These are phyloP conservation scores for Aphaenogaster ashmeadi DNA, from an alignment of 1,140 invertebrate genomes.

Conservation along the genomic window DNA sequence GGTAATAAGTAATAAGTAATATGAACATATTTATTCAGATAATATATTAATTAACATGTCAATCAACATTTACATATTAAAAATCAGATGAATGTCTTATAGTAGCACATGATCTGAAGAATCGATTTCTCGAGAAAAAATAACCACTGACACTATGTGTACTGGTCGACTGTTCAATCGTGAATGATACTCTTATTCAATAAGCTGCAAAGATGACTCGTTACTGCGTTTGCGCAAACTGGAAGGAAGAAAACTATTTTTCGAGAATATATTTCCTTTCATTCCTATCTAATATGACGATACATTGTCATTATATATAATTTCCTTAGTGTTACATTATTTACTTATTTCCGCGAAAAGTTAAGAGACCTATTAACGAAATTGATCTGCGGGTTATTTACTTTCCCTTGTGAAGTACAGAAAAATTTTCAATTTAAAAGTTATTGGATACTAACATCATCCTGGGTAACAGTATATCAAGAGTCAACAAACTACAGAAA, in stretches of 20 bases:
- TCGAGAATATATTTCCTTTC: slow-evolving; percentile 10
- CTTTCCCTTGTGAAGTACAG: neutral
- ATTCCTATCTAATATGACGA: neutral
- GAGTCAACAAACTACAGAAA: neutral
- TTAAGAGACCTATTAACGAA: neutral
- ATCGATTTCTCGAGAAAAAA: neutral
- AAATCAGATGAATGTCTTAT: neutral
- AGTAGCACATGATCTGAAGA: neutral
- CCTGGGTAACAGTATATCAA: neutral
- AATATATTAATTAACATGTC: neutral
- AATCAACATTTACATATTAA: neutral
- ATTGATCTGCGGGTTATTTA: neutral
- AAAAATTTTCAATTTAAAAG: neutral
- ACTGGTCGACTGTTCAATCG: neutral
- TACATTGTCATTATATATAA: slow-evolving; percentile 15
- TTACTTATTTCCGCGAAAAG: neutral
- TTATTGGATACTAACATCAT: neutral
- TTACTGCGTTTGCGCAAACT: slow-evolving; percentile 18
- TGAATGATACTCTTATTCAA: neutral
- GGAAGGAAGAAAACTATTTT: neutral
- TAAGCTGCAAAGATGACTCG: neutral
- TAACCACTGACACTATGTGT: neutral
- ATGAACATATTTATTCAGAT: neutral
- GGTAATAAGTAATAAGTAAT: neutral
- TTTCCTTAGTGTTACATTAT: neutral